Conservation (phyloP, 2,113 vertebrate genomes). For the Oryzias woworae region DNA sequence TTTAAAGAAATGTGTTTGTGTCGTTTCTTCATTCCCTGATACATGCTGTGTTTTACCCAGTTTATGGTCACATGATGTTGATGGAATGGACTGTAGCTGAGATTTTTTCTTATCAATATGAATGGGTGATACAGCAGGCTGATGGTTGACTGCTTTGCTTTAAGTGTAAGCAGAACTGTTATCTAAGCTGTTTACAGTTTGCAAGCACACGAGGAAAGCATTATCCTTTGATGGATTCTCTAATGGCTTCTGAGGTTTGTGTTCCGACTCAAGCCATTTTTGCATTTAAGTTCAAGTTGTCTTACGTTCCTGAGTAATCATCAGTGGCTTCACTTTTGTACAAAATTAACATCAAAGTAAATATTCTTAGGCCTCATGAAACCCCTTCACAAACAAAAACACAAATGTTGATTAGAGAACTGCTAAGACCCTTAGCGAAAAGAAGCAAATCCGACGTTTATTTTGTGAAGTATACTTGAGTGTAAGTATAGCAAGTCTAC, state of each 20-base stretch:
- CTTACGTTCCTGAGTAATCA: constrained; percentile 68
- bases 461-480: no score
- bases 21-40: no score
- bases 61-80: no score
- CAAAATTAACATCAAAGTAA: constrained; percentile 60
- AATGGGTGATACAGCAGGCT: not conserved
- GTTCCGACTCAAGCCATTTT: constrained; percentile 66
- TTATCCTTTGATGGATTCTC: constrained; percentile 65
- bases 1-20: no score
- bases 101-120: not conserved
- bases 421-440: not conserved
- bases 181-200: constrained; percentile 43
- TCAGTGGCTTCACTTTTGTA: constrained; percentile 49
- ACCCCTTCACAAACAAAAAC: constrained; percentile 37
- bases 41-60: no score
- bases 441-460: no score
- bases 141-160: constrained; percentile 24
- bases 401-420: constrained; percentile 17
- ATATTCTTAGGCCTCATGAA: constrained; percentile 33
- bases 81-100: not conserved
- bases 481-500: no score
- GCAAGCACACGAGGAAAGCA: constrained; percentile 67
- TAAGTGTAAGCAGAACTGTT: constrained; percentile 55
- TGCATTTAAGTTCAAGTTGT: constrained; percentile 55
- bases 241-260: constrained; percentile 68